Conservation (phyloP, 2,888 invertebrate genomes). For the Cheilosia pagana region DNA sequence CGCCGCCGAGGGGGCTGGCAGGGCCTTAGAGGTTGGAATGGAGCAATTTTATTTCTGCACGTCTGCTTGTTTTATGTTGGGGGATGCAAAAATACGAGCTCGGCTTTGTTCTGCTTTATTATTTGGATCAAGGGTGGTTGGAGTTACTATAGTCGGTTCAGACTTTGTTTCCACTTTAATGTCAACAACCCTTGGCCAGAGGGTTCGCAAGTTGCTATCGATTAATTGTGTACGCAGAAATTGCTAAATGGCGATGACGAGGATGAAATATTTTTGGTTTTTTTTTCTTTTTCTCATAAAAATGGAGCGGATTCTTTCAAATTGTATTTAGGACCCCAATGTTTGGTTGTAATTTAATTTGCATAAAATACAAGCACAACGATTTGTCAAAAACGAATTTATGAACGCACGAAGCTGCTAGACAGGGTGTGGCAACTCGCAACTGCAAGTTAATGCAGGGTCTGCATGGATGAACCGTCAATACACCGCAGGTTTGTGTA, state of each 20-base stretch:
- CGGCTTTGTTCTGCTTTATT: conserved; percentile 54
- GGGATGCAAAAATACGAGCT: conserved; percentile 67
- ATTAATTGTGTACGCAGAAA: conserved; percentile 52
- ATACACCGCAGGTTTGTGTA: too few relatives aligned
- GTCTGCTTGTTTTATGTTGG: conserved; percentile 36
- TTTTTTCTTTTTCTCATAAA: background rate
- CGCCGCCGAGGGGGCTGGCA: background rate
- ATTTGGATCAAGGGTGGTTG: conserved; percentile 27
- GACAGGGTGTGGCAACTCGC: conserved; percentile 30
- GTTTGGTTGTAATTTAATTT: conserved; percentile 29
- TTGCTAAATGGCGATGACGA: conserved; percentile 22
- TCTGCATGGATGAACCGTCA: background rate
- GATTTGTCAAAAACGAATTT: conserved; percentile 15
- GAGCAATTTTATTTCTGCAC: conserved; percentile 42
- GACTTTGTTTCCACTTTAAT: conserved; percentile 51
- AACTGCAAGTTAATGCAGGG: background rate
- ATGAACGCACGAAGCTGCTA: background rate
- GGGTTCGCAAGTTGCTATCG: conserved; percentile 62
- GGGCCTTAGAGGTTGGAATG: conserved; percentile 1
- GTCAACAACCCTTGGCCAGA: conserved; percentile 66
- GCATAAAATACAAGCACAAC: conserved; percentile 10
- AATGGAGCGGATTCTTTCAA: background rate
- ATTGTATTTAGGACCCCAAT: background rate
- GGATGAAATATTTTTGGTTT: background rate
- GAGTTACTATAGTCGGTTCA: conserved; percentile 23